These are phyloP conservation scores for Leuciscus idus DNA, from an alignment of 2,113 vertebrate species.

Conservation along the genomic window DNA sequence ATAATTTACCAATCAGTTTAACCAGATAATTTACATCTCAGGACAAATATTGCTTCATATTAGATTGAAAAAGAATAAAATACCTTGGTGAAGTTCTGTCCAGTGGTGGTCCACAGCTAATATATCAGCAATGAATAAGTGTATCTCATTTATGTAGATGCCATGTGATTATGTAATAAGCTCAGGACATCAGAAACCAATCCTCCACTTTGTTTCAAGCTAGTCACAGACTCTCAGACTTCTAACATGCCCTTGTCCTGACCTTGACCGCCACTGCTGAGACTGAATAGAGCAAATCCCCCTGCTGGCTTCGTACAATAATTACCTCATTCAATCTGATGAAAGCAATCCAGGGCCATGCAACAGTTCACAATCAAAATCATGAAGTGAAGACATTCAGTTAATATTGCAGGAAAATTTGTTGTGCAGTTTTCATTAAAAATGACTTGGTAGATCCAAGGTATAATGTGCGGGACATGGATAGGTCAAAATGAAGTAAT, in stretches of 20 bases:
- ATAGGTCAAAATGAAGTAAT: not conserved
- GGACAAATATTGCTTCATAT: slow-evolving; percentile 6
- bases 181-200: not conserved
- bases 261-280: slow-evolving; percentile 29
- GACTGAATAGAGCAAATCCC: slow-evolving; percentile 26
- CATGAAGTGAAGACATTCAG: not conserved
- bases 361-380: not conserved
- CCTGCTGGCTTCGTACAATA: slow-evolving; percentile 29
- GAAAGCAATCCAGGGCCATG: not conserved
- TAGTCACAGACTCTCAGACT: not conserved
- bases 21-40: not conserved
- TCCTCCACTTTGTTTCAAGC: not conserved
- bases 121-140: not conserved
- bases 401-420: not conserved
- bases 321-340: not conserved
- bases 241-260: slow-evolving; percentile 25
- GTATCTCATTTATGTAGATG: slow-evolving; percentile 18
- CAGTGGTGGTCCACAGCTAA: not conserved
- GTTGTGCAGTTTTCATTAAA: not conserved
- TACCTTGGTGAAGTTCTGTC: not conserved
- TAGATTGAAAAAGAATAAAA: not conserved
- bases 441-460: not conserved
- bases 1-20: not conserved
- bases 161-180: not conserved
- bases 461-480: not conserved